Evolutionary conservation across 37 sponge, comb jelly and placozoan genomes (phyloP).

Genomic region (Bolinopsis microptera): DNA sequence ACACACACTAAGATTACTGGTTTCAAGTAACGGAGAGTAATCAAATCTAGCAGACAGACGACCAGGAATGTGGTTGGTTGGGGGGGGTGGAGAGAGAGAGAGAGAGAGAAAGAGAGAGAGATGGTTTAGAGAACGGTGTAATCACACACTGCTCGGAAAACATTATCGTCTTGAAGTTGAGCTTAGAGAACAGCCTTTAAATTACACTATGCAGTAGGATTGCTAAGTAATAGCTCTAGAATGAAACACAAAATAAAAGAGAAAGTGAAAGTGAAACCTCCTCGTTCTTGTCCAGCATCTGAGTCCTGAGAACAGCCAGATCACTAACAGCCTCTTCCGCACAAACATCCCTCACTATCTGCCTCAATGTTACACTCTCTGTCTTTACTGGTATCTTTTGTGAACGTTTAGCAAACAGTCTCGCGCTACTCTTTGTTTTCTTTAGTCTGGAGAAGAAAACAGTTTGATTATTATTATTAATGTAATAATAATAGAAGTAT

Average conservation of each 20-base stretch:
- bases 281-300: constrained; percentile 56
- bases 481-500: too few relatives aligned
- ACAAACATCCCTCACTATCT: constrained; percentile 47
- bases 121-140: too few relatives aligned
- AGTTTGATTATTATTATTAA: too few relatives aligned
- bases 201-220: too few relatives aligned
- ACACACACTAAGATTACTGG: not conserved
- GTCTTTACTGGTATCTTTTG: not conserved
- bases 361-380: not conserved
- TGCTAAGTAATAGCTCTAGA: too few relatives aligned
- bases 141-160: too few relatives aligned
- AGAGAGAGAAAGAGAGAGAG: too few relatives aligned
- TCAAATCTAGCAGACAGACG: not conserved
- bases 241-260: not conserved
- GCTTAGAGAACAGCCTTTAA: too few relatives aligned
- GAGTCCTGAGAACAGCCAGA: constrained; percentile 2
- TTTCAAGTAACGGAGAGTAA: not conserved
- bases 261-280: constrained; percentile 13
- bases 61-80: not conserved
- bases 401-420: not conserved
- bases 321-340: constrained; percentile 64
- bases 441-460: constrained; percentile 17
- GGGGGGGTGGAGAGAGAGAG: too few relatives aligned
- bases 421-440: constrained; percentile 10
- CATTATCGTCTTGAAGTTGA: too few relatives aligned